phyloP scores from a whole-genome alignment of 2,888 invertebrate genomes.

The Cryptocephalus primarius region DNA sequence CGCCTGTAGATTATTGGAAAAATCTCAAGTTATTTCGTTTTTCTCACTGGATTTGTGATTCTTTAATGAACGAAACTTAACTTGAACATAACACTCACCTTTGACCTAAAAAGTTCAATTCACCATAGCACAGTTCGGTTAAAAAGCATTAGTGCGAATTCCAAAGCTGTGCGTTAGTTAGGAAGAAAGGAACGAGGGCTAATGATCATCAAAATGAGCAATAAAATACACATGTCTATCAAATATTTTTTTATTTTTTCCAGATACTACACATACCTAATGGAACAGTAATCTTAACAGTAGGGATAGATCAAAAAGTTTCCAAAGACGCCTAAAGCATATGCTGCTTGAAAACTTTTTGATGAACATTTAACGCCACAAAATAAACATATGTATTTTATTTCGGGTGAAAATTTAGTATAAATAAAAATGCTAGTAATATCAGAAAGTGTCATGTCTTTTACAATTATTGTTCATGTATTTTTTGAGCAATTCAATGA shows the following conservation, averaged over 20 bases:
- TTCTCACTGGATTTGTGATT: too few relatives aligned
- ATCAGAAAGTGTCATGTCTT: too few relatives aligned
- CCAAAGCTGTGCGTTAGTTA: conserved; percentile 2
- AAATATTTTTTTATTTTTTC: conserved; percentile 1
- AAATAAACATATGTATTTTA: conserved; percentile 23
- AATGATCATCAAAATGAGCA: conserved; percentile 4
- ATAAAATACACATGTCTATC: conserved; percentile 30
- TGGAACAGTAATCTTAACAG: too few relatives aligned
- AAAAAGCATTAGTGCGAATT: neutral
- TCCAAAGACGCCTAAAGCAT: too few relatives aligned
- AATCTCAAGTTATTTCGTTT: too few relatives aligned
- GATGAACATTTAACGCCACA: conserved; percentile 14
- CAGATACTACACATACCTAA: neutral
- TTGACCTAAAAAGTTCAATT: too few relatives aligned
- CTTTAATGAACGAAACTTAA: too few relatives aligned
- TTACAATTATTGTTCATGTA: too few relatives aligned
- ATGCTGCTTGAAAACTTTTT: conserved; percentile 22
- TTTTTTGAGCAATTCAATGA: too few relatives aligned
- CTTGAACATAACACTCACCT: too few relatives aligned
- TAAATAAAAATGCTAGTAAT: neutral
- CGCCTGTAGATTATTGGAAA: conserved; percentile 11
- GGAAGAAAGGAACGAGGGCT: conserved; percentile 1
- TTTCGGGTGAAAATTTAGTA: conserved; percentile 6
- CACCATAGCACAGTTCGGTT: neutral
- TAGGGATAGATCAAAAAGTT: too few relatives aligned